Evolutionary conservation across 2,888 invertebrate species (phyloP), one percentile per base, ranked within the genome.

Genomic region (Vannuccia rotundouncinata): DNA sequence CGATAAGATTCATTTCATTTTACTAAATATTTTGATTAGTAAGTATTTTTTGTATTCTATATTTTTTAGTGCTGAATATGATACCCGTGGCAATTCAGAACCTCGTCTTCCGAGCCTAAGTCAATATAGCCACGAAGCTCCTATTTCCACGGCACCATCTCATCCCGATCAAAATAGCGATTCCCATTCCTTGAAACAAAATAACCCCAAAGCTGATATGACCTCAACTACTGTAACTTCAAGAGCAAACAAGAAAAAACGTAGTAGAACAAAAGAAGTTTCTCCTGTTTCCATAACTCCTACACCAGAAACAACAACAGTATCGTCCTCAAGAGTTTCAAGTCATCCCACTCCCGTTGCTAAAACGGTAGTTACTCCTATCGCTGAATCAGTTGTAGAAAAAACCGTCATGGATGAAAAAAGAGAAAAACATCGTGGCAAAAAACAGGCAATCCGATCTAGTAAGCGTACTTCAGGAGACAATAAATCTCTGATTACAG

Each of bases 331-430:
- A 5, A 45, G 45, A 45, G 17, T 45, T 45, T 45, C 45, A 45
- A n/a, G n/a, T n/a, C 10, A 66, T 22, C 66, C 22, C 2, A 5
- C 66, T 22, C 22, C 66, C 5, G 66, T 2, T 22, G 2, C 66
- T 66, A 22, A 66, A 66, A 27, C 25, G 13, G 22, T 22, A 22
- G 22, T 66, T 66, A 13, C 10, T 22, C 2, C 5, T 22, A 27
- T 13, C 2, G 2, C 66, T 22, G 22, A 66, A 5, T 13, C 66
- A 66, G 25, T 13, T 22, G 2, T 27, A 66, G 66, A 66, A 66
- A 66, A 66, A 22, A 22, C 66, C 5, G 66, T 22, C 13, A n/a
- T 66, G 66, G 66, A 66, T 66, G 66, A 66, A 66, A 66, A 66
- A 27, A 17, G 66, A 66, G 66, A 66, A 22, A 66, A 66, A 27